Evolutionary conservation across 1,140 invertebrate species (phyloP), one percentile per base, ranked within the genome.

Genomic region (Lineus longissimus): DNA sequence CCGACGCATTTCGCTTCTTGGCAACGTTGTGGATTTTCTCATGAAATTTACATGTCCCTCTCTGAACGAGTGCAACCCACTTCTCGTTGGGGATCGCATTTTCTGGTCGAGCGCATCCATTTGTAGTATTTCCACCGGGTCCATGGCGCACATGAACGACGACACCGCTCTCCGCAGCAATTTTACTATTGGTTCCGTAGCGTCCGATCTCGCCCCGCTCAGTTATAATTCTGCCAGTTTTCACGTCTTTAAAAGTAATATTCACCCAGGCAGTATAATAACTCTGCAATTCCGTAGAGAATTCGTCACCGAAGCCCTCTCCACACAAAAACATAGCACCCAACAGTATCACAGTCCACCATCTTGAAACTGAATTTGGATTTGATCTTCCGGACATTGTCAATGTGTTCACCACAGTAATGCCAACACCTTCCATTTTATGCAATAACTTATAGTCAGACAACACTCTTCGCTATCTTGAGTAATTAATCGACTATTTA

Each of bases 131-230:
- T 15, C 33, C 33, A 36, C 33, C n/a, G n/a, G n/a, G n/a, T 19
- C 40, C 47, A 27, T 51, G n/a, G 4, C 82, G 82, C 0, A 89
- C 85, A 43, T 88, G 87, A 0, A 89, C 77, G 7, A 89, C 70
- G 15, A 83, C 62, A 0, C 88, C 90, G 47, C 69, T 84, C 13
- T 86, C 87, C 70, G 76, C 83, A 61, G 77, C 85, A 62, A 90
- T 83, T 70, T 81, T 84, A 40, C 62, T 56, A 0, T 88, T 88
- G 66, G 86, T 86, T 22, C 88, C 88, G 70, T 86, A 91, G 69
- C 88, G 88, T 4, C 88, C 90, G 59, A 76, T 68, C 65, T 80
- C 86, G 25, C 80, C 77, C 17, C 80, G 74, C 55, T 85, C 77
- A 7, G 60, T 65, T 70, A 72, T 74, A 23, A 73, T 64, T 43